These are phyloP conservation scores for Lasius platythorax DNA, from an alignment of 2,888 invertebrate genomes.

Conservation along the genomic window DNA sequence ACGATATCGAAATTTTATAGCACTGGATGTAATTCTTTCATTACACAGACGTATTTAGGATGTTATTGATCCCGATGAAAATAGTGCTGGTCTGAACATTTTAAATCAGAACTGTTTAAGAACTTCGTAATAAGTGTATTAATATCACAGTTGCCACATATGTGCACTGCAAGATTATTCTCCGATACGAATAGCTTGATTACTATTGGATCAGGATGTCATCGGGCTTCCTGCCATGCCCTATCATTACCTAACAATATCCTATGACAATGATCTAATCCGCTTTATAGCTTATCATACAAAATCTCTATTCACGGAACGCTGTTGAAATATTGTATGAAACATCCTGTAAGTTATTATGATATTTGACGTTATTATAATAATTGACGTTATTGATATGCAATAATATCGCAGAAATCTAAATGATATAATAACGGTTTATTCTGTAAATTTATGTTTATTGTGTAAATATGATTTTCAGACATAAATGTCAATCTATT, in stretches of 20 bases:
- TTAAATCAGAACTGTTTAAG: background rate
- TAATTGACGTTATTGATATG: background rate
- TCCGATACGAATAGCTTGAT: background rate
- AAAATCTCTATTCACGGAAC: background rate
- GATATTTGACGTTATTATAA: background rate
- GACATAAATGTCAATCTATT: background rate
- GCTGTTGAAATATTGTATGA: background rate
- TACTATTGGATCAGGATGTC: background rate
- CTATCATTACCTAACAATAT: background rate
- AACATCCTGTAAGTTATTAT: background rate
- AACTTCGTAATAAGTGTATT: background rate
- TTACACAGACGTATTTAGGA: background rate
- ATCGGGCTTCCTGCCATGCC: background rate
- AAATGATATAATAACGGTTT: background rate
- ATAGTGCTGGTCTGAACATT: background rate
- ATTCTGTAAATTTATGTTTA: background rate
- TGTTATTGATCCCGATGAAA: background rate
- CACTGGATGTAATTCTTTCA: background rate
- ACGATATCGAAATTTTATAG: background rate
- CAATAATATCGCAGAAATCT: background rate
- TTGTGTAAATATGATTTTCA: background rate
- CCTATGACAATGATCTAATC: background rate
- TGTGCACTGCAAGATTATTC: background rate
- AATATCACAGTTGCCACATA: background rate
- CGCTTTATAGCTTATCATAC: background rate